phyloP scores from a whole-genome alignment of 2,888 invertebrate genomes.

The Arctia plantaginis region DNA sequence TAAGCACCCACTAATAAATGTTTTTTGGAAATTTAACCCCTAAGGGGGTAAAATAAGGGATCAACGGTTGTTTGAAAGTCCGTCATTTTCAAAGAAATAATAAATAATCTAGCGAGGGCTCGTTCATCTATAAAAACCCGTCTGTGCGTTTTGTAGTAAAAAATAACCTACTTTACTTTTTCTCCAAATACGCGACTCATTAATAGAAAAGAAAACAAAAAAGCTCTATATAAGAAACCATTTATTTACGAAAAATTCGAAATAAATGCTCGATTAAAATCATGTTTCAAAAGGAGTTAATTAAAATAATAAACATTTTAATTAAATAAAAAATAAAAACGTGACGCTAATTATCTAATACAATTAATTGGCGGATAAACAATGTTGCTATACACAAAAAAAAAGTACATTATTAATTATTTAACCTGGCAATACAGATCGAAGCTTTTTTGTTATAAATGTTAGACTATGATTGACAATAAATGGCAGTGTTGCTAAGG shows the following conservation, averaged over 20 bases:
- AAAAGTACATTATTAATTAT: slow-evolving; percentile 43
- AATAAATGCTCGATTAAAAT: slow-evolving; percentile 45
- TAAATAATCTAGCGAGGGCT: too few relatives aligned
- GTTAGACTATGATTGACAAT: not conserved
- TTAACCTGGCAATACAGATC: slow-evolving; percentile 33
- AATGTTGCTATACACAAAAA: slow-evolving; percentile 46
- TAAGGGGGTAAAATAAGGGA: too few relatives aligned
- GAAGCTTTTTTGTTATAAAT: slow-evolving; percentile 15
- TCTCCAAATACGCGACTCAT: too few relatives aligned
- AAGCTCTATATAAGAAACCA: slow-evolving; percentile 32
- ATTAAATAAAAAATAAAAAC: slow-evolving; percentile 25
- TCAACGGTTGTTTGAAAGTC: too few relatives aligned
- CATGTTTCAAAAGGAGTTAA: slow-evolving; percentile 27
- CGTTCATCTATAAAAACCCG: too few relatives aligned
- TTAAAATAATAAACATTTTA: slow-evolving; percentile 18
- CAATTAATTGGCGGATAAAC: slow-evolving; percentile 41
- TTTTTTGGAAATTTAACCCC: too few relatives aligned
- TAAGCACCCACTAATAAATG: too few relatives aligned
- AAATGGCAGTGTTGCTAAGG: slow-evolving; percentile 6
- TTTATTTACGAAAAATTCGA: slow-evolving; percentile 45
- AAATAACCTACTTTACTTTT: too few relatives aligned
- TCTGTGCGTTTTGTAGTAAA: too few relatives aligned
- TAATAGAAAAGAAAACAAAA: slow-evolving; percentile 1
- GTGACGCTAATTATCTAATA: slow-evolving; percentile 36
- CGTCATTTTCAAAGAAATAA: too few relatives aligned